A percentile compares a stretch with the other conserved stretches of the same genome.
phyloP scores from a whole-genome alignment of 2,797 vertebrate genomes.

The Sebastes taczanowskii region DNA sequence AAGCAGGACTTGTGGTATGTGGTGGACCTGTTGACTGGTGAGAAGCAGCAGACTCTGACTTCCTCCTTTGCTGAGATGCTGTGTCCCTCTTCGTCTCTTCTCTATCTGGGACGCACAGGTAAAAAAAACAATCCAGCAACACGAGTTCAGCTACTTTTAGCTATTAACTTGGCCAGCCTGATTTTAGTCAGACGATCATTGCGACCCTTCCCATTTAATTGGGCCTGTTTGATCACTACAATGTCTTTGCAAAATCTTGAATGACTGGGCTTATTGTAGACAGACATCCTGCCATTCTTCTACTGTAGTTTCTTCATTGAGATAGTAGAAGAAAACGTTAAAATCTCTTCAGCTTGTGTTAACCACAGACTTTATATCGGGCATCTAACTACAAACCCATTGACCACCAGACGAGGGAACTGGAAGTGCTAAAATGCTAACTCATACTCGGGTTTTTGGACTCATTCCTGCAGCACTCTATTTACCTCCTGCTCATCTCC shows the following conservation, averaged over 20 bases:
- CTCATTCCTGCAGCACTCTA: not conserved
- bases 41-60: slow-evolving; percentile 97
- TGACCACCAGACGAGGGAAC: too few relatives aligned
- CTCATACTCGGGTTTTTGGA: too few relatives aligned
- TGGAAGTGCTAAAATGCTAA: too few relatives aligned
- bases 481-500: slow-evolving; percentile 22
- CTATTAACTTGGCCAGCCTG: not conserved
- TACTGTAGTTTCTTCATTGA: not conserved
- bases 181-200: not conserved
- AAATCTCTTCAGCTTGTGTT: not conserved
- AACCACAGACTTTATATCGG: too few relatives aligned
- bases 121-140: slow-evolving; percentile 19
- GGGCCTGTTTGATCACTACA: too few relatives aligned
- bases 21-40: slow-evolving; percentile 94
- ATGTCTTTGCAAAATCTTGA: too few relatives aligned
- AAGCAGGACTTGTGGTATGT: slow-evolving; percentile 99
- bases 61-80: slow-evolving; percentile 94
- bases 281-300: not conserved
- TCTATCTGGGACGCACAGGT: slow-evolving; percentile 94
- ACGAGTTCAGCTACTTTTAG: not conserved
- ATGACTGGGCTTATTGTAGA: not conserved
- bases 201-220: not conserved
- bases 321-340: too few relatives aligned
- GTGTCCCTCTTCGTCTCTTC: slow-evolving; percentile 93
- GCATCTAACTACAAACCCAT: too few relatives aligned